phyloP scores from a whole-genome alignment of 2,888 invertebrate genomes.

The Mactromeris polynyma region DNA sequence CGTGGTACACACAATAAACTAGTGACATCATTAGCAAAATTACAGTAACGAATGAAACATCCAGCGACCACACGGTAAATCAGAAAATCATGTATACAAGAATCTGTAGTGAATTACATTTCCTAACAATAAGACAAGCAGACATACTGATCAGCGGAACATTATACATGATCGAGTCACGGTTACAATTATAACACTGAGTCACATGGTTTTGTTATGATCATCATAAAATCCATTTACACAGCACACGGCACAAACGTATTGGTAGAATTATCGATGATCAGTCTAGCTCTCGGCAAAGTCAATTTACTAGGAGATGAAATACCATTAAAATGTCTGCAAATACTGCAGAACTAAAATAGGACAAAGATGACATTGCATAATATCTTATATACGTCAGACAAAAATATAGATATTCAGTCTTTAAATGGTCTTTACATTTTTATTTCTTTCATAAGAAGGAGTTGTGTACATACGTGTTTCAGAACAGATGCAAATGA shows the following conservation, averaged over 20 bases:
- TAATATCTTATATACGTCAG: neutral
- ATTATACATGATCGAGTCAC: neutral
- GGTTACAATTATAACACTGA: conserved; percentile 9
- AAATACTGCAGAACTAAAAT: neutral
- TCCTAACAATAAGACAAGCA: neutral
- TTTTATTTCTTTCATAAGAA: too few relatives aligned
- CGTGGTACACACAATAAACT: too few relatives aligned
- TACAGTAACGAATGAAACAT: neutral
- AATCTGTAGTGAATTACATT: neutral
- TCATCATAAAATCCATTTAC: conserved; percentile 3
- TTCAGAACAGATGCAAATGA: too few relatives aligned
- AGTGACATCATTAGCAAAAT: too few relatives aligned
- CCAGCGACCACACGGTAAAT: neutral
- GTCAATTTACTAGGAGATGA: neutral
- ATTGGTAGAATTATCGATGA: conserved; percentile 14
- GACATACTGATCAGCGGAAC: neutral
- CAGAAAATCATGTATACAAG: neutral
- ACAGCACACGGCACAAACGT: neutral
- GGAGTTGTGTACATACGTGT: too few relatives aligned
- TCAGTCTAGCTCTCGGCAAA: neutral
- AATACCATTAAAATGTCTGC: neutral
- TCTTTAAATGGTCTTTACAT: too few relatives aligned
- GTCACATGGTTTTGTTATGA: neutral
- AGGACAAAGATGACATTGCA: neutral
- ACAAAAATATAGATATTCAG: too few relatives aligned